phyloP scores from a whole-genome alignment of 2,888 invertebrate species.

The Drosophila flavopinicola region DNA sequence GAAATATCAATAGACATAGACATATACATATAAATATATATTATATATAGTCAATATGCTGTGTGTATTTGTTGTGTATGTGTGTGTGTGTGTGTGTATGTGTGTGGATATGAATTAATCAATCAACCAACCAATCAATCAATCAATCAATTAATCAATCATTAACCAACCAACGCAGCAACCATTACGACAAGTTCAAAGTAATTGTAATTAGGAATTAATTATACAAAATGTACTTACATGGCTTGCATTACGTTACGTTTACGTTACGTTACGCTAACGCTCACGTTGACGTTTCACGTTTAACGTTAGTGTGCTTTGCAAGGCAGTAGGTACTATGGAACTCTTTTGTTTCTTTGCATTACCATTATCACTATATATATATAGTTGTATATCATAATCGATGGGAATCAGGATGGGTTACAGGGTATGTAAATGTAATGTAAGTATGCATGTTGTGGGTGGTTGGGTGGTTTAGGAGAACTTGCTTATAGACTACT shows the following conservation, averaged over 20 bases:
- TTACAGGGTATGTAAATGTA: slow-evolving; percentile 27
- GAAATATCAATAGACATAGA: slow-evolving; percentile 46
- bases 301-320: slow-evolving; percentile 62
- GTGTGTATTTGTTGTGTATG: slow-evolving; percentile 50
- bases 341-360: slow-evolving; percentile 55
- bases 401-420: slow-evolving; percentile 24
- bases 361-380: slow-evolving; percentile 55
- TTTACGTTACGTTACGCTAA: slow-evolving; percentile 52
- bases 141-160: slow-evolving; percentile 80
- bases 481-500: slow-evolving; percentile 75
- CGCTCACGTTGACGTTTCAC: slow-evolving; percentile 32
- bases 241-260: slow-evolving; percentile 76
- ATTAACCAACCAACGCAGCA: slow-evolving; percentile 83
- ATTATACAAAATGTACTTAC: slow-evolving; percentile 82
- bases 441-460: slow-evolving; percentile 37
- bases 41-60: slow-evolving; percentile 47
- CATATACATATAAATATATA: slow-evolving; percentile 44
- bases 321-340: slow-evolving; percentile 77
- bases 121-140: slow-evolving; percentile 71
- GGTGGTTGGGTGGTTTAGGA: too few relatives aligned
- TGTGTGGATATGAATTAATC: slow-evolving; percentile 76
- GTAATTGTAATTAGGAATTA: slow-evolving; percentile 77
- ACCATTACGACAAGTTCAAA: slow-evolving; percentile 84
- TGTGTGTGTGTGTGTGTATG: slow-evolving; percentile 49
- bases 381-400: slow-evolving; percentile 23